Conservation (phyloP, 2,888 invertebrate species). For the Acanthosepion pharaonis region DNA sequence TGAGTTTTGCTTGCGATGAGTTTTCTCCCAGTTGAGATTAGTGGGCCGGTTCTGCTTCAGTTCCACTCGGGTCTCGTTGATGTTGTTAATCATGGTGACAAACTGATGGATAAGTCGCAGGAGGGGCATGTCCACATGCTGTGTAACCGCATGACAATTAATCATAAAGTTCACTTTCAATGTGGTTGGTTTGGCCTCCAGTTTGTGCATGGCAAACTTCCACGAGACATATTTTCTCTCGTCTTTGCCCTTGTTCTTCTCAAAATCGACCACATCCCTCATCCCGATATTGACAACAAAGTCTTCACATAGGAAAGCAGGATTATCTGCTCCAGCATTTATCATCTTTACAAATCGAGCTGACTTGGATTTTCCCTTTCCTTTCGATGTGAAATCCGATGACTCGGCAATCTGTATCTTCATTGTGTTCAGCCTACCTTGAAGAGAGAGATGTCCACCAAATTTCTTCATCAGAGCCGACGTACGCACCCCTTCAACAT, state of each 20-base stretch:
- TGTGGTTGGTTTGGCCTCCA: constrained; percentile 80
- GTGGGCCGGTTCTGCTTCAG: constrained; percentile 82
- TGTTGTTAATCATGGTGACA: constrained; percentile 97
- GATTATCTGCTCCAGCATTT: constrained; percentile 83
- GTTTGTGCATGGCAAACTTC: constrained; percentile 72
- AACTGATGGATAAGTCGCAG: constrained; percentile 94
- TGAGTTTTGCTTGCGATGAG: constrained; percentile 72
- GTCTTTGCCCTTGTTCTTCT: constrained; percentile 58
- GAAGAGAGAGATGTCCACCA: constrained; percentile 82
- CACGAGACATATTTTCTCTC: constrained; percentile 48
- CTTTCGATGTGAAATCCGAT: constrained; percentile 76
- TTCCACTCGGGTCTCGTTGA: constrained; percentile 93
- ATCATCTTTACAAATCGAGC: constrained; percentile 52
- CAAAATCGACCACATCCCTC: constrained; percentile 90
- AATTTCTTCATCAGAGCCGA: constrained; percentile 83
- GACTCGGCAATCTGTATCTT: constrained; percentile 95
- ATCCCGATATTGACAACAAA: constrained; percentile 91
- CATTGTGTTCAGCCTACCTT: constrained; percentile 87
- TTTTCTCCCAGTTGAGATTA: constrained; percentile 66
- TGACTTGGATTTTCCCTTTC: constrained; percentile 61
- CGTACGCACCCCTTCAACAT: constrained; percentile 79
- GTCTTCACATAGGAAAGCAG: constrained; percentile 93
- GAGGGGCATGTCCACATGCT: constrained; percentile 97
- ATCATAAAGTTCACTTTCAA: constrained; percentile 92
- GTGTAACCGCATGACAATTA: constrained; percentile 89